A percentile compares a stretch with the other conserved stretches of the same genome.
Evolutionary conservation across 2,888 invertebrate species (phyloP).

Genomic region (Phalangium opilio): DNA sequence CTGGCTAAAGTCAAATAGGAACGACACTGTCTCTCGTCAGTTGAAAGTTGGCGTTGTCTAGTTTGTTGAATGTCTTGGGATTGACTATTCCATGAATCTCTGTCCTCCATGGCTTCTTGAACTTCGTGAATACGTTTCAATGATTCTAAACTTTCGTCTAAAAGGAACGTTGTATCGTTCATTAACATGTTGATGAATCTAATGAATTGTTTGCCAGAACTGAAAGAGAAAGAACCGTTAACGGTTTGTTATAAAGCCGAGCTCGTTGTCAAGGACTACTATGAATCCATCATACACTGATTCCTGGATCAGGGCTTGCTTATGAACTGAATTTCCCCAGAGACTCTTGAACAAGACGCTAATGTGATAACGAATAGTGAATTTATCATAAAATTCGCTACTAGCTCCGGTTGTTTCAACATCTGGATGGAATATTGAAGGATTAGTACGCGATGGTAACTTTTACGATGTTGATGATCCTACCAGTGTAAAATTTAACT

Average conservation of each 20-base stretch:
- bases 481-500: conserved; percentile 89
- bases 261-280: too few species aligned
- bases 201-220: conserved; percentile 79
- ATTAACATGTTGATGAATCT: conserved; percentile 95
- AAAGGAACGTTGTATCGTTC: conserved; percentile 92
- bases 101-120: conserved; percentile 64
- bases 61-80: conserved; percentile 54
- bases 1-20: conserved; percentile 80
- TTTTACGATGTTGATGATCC: too few species aligned
- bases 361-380: conserved; percentile 94
- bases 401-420: conserved; percentile 94
- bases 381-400: conserved; percentile 98
- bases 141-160: conserved; percentile 89
- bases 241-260: not conserved
- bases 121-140: conserved; percentile 53
- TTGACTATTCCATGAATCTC: conserved; percentile 48
- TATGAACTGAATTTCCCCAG: conserved; percentile 82
- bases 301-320: conserved; percentile 72
- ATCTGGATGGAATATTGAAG: conserved; percentile 36
- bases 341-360: conserved; percentile 84
- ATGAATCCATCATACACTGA: conserved; percentile 39
- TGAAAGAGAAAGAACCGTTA: conserved; percentile 23
- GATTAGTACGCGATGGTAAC: too few species aligned
- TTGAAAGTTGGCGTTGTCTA: conserved; percentile 57
- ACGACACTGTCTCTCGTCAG: conserved; percentile 69